These are phyloP conservation scores for Amphipoea oculea DNA, from an alignment of 2,888 invertebrate species.

Conservation along the genomic window DNA sequence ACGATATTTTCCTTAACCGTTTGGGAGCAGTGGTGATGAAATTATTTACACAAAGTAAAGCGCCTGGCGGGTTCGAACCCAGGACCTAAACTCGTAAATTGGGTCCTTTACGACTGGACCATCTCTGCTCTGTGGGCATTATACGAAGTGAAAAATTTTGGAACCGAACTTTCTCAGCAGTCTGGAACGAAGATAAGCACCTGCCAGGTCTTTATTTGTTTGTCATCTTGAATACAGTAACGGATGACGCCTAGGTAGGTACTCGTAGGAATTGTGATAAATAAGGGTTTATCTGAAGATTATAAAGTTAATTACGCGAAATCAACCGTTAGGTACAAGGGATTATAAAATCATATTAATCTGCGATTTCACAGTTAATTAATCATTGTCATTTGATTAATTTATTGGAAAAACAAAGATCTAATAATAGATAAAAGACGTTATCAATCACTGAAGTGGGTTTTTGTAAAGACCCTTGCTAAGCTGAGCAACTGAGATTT, in stretches of 20 bases:
- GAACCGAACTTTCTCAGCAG: background rate
- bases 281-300: slow-evolving; percentile 19
- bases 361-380: slow-evolving; percentile 36
- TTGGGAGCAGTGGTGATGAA: no score
- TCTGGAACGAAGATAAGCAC: slow-evolving; percentile 21
- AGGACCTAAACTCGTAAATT: background rate
- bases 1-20: no score
- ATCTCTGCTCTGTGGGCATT: background rate
- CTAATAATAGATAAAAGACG: no score
- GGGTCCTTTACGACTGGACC: background rate
- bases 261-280: background rate
- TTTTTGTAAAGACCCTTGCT: no score
- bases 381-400: slow-evolving; percentile 34
- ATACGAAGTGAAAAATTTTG: no score
- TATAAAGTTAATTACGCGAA: slow-evolving; percentile 48
- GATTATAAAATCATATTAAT: slow-evolving; percentile 30
- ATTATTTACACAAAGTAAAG: background rate
- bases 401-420: slow-evolving; percentile 14
- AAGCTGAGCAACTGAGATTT: no score
- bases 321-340: slow-evolving; percentile 6
- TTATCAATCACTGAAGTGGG: no score
- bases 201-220: background rate
- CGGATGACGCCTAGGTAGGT: background rate
- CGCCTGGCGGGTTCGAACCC: background rate
- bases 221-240: background rate